Percentiles rank a stretch among this genome's conserved stretches.
phyloP scores from a whole-genome alignment of 2,113 vertebrate species.

The Clarias batrachus region DNA sequence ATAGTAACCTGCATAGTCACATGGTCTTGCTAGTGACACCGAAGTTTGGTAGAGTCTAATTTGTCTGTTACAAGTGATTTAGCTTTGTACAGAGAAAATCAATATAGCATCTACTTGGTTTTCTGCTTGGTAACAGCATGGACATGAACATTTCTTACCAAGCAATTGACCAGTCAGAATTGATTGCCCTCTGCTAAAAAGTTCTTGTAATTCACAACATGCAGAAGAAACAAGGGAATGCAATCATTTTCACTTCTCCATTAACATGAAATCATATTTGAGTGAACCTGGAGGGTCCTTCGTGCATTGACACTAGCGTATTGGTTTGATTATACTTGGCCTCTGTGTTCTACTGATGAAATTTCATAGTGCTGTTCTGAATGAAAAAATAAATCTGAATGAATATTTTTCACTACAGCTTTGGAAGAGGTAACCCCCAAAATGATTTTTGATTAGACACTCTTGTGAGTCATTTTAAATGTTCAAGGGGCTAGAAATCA shows the following conservation, averaged over 20 bases:
- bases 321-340: constrained; percentile 30
- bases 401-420: background rate
- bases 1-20: too few relatives aligned
- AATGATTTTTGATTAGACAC: background rate
- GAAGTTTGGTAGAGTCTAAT: too few relatives aligned
- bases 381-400: background rate
- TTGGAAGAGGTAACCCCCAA: background rate
- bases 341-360: background rate
- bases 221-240: background rate
- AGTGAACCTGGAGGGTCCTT: constrained; percentile 40
- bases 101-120: background rate
- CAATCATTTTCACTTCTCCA: background rate
- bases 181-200: background rate
- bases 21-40: too few relatives aligned
- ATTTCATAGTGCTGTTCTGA: too few relatives aligned
- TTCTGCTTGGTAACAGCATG: background rate
- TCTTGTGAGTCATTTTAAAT: background rate
- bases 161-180: background rate
- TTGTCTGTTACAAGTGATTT: too few relatives aligned
- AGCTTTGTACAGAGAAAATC: background rate
- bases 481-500: too few relatives aligned
- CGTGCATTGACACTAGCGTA: constrained; percentile 26
- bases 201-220: constrained; percentile 14
- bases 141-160: background rate
- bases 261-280: constrained; percentile 34